Evolutionary conservation across 2,888 invertebrate genomes (phyloP).

Genomic region (Eurois occulta): DNA sequence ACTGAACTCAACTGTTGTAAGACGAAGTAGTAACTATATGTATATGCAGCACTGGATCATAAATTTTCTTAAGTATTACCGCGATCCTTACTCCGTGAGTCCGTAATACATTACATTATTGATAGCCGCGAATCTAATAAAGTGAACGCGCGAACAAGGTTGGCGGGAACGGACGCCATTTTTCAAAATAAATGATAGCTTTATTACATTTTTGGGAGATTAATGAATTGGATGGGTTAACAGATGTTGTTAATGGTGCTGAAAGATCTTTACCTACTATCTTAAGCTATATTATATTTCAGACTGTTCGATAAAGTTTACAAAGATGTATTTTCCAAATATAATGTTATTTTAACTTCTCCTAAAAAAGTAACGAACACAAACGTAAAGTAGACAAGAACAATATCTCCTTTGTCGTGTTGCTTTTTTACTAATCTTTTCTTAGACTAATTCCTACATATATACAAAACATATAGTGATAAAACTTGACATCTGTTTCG

Average conservation of each 20-base stretch:
- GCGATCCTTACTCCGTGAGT: constrained; percentile 28
- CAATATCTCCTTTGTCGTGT: too few relatives aligned
- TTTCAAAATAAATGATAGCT: constrained; percentile 48
- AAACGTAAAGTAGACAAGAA: constrained; percentile 3
- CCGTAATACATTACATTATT: constrained; percentile 58
- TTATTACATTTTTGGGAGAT: constrained; percentile 47
- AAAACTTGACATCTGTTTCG: background rate
- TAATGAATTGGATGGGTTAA: constrained; percentile 52
- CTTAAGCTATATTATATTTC: background rate
- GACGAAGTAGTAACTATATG: constrained; percentile 7
- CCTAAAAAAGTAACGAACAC: background rate
- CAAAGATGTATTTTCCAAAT: constrained; percentile 2
- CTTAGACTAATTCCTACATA: background rate
- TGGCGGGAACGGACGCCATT: constrained; percentile 43
- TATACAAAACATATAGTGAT: too few relatives aligned
- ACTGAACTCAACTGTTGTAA: constrained; percentile 27
- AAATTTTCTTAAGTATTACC: constrained; percentile 36
- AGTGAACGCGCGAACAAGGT: constrained; percentile 34
- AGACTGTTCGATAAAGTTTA: background rate
- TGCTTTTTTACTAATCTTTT: background rate
- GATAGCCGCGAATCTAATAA: constrained; percentile 53
- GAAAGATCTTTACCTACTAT: constrained; percentile 28
- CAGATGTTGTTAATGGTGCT: constrained; percentile 43
- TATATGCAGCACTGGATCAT: constrained; percentile 27
- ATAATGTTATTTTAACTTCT: background rate